Evolutionary conservation across 1,140 invertebrate genomes (phyloP).

Genomic region (Drosophila lini): DNA sequence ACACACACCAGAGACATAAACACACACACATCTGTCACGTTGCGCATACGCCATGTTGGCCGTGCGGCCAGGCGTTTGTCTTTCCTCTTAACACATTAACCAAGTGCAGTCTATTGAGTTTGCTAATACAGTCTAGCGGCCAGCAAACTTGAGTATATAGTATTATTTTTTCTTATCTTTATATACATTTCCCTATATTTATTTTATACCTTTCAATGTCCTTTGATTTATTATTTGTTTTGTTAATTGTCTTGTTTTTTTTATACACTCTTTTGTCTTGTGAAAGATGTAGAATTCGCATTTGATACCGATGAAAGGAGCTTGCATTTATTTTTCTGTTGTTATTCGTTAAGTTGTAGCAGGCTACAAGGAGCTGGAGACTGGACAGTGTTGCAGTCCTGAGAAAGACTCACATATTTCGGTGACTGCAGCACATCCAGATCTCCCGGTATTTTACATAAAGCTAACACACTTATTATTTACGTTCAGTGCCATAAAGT

Average conservation of each 20-base stretch:
- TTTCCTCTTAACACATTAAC: conserved; percentile 49
- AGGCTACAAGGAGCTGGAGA: conserved; percentile 6
- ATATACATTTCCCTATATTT: not conserved
- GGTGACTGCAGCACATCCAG: too few species aligned
- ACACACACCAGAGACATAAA: conserved; percentile 1
- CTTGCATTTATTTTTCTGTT: conserved; percentile 41
- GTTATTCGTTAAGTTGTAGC: conserved; percentile 20
- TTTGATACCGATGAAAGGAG: conserved; percentile 22
- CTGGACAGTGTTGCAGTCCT: not conserved
- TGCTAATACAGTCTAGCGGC: conserved; percentile 28
- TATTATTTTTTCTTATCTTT: conserved; percentile 28
- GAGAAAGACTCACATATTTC: not conserved
- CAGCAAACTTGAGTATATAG: conserved; percentile 34
- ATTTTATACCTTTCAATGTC: conserved; percentile 1
- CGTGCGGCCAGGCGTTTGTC: conserved; percentile 21
- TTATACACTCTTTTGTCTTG: conserved; percentile 62
- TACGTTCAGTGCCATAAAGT: conserved; percentile 69
- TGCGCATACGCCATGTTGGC: conserved; percentile 46
- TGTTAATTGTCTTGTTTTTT: conserved; percentile 41
- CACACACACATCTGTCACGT: conserved; percentile 15
- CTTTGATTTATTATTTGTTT: conserved; percentile 30
- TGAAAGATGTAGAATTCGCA: conserved; percentile 24
- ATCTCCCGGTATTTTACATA: conserved; percentile 4
- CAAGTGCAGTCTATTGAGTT: conserved; percentile 38
- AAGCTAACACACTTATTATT: conserved; percentile 19